Evolutionary conservation across 2,888 invertebrate genomes (phyloP), one percentile per base, ranked within the genome.

Genomic region (Tetheella fluctuosa): DNA sequence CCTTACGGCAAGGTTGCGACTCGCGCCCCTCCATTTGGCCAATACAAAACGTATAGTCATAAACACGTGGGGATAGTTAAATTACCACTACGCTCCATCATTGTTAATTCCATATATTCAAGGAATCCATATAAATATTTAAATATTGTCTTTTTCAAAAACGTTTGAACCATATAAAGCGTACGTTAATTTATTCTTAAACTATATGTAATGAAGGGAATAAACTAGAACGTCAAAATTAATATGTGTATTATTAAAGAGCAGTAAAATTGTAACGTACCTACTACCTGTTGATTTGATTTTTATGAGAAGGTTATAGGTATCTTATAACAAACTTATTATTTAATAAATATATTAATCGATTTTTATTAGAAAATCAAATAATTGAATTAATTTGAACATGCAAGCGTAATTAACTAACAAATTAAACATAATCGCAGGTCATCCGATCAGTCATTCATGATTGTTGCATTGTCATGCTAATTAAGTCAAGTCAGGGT

Each of bases 1-100:
- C 80, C 78, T 81, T 80, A 76, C 65, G 61, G 12, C 34, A 34
- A 55, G 28, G 30, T 17, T 20, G 7, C 1, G 34, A 15, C 55
- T 34, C 13, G 48, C 48, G 17, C 48, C 48, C 48, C 48, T 48
- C 48, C 20, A 48, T 48, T 48, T 10, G 20, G 6, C 17, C 48
- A 48, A 48, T 20, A 48, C 20, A 48, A 20, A 10, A 48, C 48
- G 20, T 20, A 48, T 20, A 42, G 17, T n/a, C n/a, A n/a, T n/a
- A n/a, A n/a, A 48, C 48, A 30, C 8, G 30, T 30, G 30, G 30
- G 30, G 30, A 30, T 25, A 17, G 17, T 7, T 17, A 48, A 48
- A 20, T 42, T 20, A 20, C 48, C 20, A 10, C 48, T 48, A 48
- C 20, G 48, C 20, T 8, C 20, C 8, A 1, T n/a, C 10, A 39